These are phyloP conservation scores for Caenorhabditis sulstoni DNA, from an alignment of 2,888 invertebrate genomes.

Conservation along the genomic window DNA sequence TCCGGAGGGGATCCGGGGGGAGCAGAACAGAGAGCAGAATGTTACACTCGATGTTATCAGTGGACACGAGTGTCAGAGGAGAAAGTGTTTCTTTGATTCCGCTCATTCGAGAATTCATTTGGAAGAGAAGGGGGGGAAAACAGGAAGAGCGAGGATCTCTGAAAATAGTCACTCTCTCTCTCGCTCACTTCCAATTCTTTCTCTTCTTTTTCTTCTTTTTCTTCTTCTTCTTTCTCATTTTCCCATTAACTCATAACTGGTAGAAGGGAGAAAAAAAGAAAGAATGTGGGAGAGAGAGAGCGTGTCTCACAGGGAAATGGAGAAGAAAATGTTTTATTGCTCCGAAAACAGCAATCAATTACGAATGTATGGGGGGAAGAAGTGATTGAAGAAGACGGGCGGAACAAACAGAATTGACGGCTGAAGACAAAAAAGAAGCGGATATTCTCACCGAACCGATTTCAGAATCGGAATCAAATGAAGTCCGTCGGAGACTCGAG, in stretches of 20 bases:
- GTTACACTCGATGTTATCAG: conserved; percentile 15
- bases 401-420: background rate
- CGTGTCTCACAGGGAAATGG: background rate
- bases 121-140: background rate
- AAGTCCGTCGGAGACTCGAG: no score
- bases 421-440: no score
- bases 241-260: conserved; percentile 13
- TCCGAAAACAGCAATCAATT: conserved; percentile 33
- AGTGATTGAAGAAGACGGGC: conserved; percentile 23
- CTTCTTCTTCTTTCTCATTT: conserved; percentile 3
- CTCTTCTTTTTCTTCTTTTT: conserved; percentile 13
- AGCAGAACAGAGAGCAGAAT: conserved; percentile 1
- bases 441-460: no score
- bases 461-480: background rate
- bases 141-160: background rate
- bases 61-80: background rate
- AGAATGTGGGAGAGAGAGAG: conserved; percentile 1
- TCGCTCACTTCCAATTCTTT: background rate
- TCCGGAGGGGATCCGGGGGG: background rate
- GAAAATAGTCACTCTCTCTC: conserved; percentile 5
- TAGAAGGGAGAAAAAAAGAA: conserved; percentile 10
- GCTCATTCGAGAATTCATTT: background rate
- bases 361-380: conserved; percentile 25
- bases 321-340: conserved; percentile 42
- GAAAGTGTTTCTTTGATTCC: background rate